Evolutionary conservation across 2,797 vertebrate genomes (phyloP), one percentile per base, ranked within the genome.

Genomic region (Lithobates sylvaticus): DNA sequence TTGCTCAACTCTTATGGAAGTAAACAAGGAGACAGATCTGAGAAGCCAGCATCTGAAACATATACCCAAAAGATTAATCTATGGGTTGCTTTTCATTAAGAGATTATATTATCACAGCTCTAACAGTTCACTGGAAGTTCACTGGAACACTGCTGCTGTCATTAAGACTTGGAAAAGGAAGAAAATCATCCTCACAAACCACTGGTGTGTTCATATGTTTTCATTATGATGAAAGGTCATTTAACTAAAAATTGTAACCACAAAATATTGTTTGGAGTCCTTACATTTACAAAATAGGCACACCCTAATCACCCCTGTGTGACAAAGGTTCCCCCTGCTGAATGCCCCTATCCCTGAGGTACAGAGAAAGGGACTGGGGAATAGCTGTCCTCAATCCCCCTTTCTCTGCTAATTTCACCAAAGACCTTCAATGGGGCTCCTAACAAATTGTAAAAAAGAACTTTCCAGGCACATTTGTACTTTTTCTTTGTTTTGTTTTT

Each of bases 121-220:
- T 44, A 80, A 61, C 16, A 85, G 88, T 88, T 90, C 89, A 91
- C n/a, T 65, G 34, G 29, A 64, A 90, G 86, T 88, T 90, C 86
- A 88, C 9, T 0, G 0, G 34, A 50, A 87, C 88, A 81, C 10
- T 80, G 18, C 69, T 10, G 58, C 18, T 68, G 42, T 50, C 70
- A 85, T 29, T 81, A 58, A 58, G 76, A 75, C 77, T 69, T 79
- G 76, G 78, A 86, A 74, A 71, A 71, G 32, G 72, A 50, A 76
- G 72, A 76, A 84, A 84, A 26, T 23, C 36, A n/a, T 54, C 50
- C 54, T 85, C 72, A 76, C 67, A 86, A 68, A 80, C 76, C 70
- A 65, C 54, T 79, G 39, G 39, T 61, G 21, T 64, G 27, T 47
- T 36, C 18, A 70, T 76, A 65, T 21, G 16, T 84, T 50, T 76